Evolutionary conservation across 2,888 invertebrate species (phyloP).

Genomic region (Alsophila aescularia): DNA sequence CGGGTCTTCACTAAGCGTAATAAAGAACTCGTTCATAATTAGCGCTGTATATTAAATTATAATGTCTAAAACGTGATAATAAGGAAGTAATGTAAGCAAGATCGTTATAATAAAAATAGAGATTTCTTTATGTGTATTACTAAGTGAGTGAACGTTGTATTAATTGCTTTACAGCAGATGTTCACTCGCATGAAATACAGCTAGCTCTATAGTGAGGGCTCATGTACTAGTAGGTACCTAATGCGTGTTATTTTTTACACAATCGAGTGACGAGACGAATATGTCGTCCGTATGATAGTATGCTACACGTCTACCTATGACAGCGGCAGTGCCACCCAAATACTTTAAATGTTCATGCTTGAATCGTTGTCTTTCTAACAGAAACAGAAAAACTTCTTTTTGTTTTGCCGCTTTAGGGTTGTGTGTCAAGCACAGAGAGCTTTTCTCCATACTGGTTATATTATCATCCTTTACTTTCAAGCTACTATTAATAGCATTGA

Average conservation of each 20-base stretch:
- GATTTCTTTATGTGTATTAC: slow-evolving; percentile 78
- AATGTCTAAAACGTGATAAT: slow-evolving; percentile 77
- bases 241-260: not conserved
- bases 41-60: slow-evolving; percentile 78
- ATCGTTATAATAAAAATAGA: slow-evolving; percentile 67
- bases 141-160: slow-evolving; percentile 70
- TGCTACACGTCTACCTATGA: too few species aligned
- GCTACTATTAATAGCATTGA: too few species aligned
- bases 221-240: not conserved
- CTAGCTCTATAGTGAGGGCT: slow-evolving; percentile 50
- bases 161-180: slow-evolving; percentile 71
- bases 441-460: too few species aligned
- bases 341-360: too few species aligned
- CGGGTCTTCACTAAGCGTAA: slow-evolving; percentile 68
- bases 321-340: too few species aligned
- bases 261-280: too few species aligned
- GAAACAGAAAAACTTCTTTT: too few species aligned
- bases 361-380: too few species aligned
- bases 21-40: slow-evolving; percentile 77
- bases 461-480: too few species aligned
- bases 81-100: slow-evolving; percentile 80
- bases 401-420: too few species aligned
- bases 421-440: too few species aligned
- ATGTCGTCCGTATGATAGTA: too few species aligned
- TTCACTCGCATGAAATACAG: slow-evolving; percentile 64